Base-by-base conservation (phyloP, 2,888 invertebrate genomes). In the Himalopsyche anomala region DNA sequence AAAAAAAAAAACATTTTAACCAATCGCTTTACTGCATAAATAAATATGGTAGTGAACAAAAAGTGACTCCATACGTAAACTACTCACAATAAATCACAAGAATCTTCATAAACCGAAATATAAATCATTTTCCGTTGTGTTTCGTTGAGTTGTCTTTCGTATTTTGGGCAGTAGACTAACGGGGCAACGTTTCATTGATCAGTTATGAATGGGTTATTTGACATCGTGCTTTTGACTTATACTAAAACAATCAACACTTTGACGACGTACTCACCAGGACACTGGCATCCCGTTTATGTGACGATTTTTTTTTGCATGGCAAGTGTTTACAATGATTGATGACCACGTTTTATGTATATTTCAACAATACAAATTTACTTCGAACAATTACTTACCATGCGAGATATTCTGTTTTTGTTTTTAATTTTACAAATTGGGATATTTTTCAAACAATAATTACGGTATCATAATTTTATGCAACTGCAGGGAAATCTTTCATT, bases 301-400 rank as follows among this genome's bases (percentile, higher is more conserved):
- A 62, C 19, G 62, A 62, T 62, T 62, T 62, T 55, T n/a, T 55
- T 62, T 62, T 62, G 62, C 62, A 62, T 9, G 62, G 5, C 8
- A 62, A 62, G 62, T 62, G 62, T 62, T 51, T 62, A 62, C 28
- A 19, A 62, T 62, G 62, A 62, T 62, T 62, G 19, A 62, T 62
- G 28, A 8, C 5, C 56, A 19, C 19, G 8, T 62, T 62, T n/a
- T 19, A 62, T 19, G 28, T 62, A 4, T 19, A 62, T 62, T 62
- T 8, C 9, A 19, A 62, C 62, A 19, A 19, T 56, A 11, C 56
- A n/a, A 62, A 28, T 28, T 62, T 5, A 62, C 9, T 28, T 19
- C 0, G 3, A 9, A 28, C 62, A 62, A 62, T 62, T 19, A 19
- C 62, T 5, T 19, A 51, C 3, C 51, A 28, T 28, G 28, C 28